Conservation (phyloP, 2,888 invertebrate genomes). For the Acleris laterana region DNA sequence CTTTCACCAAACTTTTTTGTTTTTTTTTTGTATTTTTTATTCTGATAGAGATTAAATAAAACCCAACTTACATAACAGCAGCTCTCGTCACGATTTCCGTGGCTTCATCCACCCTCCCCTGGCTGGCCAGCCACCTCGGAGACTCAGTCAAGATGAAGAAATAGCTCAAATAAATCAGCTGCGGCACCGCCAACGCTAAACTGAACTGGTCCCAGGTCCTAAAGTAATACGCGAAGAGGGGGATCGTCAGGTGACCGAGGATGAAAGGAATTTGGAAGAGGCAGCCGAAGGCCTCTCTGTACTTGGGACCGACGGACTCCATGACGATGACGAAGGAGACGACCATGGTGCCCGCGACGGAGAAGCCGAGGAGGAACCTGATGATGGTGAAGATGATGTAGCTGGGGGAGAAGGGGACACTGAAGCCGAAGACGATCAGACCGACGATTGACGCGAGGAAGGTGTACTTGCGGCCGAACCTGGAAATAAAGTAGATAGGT, state of each 20-base stretch:
- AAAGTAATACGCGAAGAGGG: conserved; percentile 86
- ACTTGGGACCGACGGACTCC: conserved; percentile 85
- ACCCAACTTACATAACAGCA: conserved; percentile 76
- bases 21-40: too few species aligned
- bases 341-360: conserved; percentile 93
- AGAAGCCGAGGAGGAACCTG: conserved; percentile 88
- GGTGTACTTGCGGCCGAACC: conserved; percentile 90
- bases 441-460: conserved; percentile 87
- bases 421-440: conserved; percentile 87
- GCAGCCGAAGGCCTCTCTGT: conserved; percentile 83
- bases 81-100: conserved; percentile 86
- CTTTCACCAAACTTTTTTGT: too few species aligned
- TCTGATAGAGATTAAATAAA: too few species aligned
- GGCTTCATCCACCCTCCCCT: conserved; percentile 87
- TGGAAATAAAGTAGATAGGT: conserved; percentile 59
- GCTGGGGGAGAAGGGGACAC: conserved; percentile 87
- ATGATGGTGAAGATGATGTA: conserved; percentile 84
- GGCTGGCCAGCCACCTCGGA: conserved; percentile 91
- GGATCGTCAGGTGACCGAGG: conserved; percentile 86
- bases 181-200: conserved; percentile 85
- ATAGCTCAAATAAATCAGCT: conserved; percentile 85
- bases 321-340: conserved; percentile 88
- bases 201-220: conserved; percentile 87
- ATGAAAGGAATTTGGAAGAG: conserved; percentile 88
- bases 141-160: conserved; percentile 91